Conservation (phyloP, 2,888 invertebrate genomes). For the Zygogramma bicolorata region DNA sequence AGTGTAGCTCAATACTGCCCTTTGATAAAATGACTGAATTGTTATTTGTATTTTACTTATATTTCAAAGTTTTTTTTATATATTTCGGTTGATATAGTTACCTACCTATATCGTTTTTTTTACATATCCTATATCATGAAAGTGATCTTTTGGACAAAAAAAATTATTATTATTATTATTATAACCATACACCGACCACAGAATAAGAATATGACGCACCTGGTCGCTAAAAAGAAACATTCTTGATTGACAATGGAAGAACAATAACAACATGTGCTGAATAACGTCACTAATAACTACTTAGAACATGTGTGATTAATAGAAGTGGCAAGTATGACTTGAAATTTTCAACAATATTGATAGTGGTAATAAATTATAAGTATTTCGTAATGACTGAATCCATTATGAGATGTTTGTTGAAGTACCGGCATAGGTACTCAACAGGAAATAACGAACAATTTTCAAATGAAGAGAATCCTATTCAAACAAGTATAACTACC, state of each 20-base stretch:
- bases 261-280: neutral
- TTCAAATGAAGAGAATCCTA: neutral
- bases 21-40: too few species aligned
- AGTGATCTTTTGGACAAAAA: too few species aligned
- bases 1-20: too few species aligned
- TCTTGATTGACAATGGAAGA: neutral
- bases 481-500: neutral
- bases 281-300: neutral
- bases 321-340: slow-evolving; percentile 1
- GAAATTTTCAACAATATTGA: slow-evolving; percentile 5
- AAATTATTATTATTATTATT: neutral
- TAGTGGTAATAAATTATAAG: neutral
- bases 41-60: too few species aligned
- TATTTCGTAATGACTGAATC: neutral
- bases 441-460: neutral
- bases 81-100: too few species aligned
- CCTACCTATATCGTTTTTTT: too few species aligned
- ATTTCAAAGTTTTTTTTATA: too few species aligned
- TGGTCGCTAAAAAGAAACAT: slow-evolving; percentile 25
- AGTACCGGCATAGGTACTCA: neutral
- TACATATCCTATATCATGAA: too few species aligned
- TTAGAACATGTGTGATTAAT: neutral
- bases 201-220: slow-evolving; percentile 48
- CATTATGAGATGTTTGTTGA: neutral
- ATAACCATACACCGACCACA: neutral